Conservation (phyloP, 2,113 vertebrate genomes). For the Callospermophilus lateralis region DNA sequence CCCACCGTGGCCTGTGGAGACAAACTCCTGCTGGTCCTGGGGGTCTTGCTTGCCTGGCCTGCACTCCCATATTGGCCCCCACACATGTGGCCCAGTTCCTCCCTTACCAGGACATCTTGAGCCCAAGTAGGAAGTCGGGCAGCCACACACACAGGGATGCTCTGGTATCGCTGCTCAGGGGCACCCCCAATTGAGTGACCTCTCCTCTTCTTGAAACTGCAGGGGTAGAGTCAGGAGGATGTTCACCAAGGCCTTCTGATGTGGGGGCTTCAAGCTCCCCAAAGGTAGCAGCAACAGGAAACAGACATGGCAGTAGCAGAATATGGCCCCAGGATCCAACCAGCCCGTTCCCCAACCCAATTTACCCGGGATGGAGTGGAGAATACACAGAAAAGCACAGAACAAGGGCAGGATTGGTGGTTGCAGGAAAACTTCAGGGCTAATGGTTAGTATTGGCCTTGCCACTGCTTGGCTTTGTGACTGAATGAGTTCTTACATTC, state of each 20-base stretch:
- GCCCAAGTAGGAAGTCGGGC: conserved; percentile 87
- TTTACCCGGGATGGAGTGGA: background rate
- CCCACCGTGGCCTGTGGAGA: background rate
- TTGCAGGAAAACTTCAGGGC: background rate
- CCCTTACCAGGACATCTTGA: conserved; percentile 89
- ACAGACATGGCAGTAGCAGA: background rate
- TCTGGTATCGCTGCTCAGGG: conserved; percentile 84
- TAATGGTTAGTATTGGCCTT: background rate
- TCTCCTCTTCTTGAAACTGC: conserved; percentile 87
- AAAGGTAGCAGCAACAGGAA: background rate
- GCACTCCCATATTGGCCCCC: background rate
- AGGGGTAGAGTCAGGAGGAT: background rate
- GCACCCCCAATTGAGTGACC: conserved; percentile 85
- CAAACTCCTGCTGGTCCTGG: background rate
- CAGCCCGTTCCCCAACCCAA: background rate
- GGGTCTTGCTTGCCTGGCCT: background rate
- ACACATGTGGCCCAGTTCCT: background rate
- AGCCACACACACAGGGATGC: conserved; percentile 84
- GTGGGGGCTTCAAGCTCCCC: background rate
- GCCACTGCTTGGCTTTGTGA: background rate
- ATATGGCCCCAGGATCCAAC: background rate
- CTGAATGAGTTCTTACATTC: background rate
- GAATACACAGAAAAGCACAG: background rate
- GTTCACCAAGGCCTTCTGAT: background rate
- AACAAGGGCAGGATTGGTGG: background rate